These are phyloP conservation scores for Echinops telfairi DNA, from an alignment of 2,113 vertebrate species.

Conservation along the genomic window DNA sequence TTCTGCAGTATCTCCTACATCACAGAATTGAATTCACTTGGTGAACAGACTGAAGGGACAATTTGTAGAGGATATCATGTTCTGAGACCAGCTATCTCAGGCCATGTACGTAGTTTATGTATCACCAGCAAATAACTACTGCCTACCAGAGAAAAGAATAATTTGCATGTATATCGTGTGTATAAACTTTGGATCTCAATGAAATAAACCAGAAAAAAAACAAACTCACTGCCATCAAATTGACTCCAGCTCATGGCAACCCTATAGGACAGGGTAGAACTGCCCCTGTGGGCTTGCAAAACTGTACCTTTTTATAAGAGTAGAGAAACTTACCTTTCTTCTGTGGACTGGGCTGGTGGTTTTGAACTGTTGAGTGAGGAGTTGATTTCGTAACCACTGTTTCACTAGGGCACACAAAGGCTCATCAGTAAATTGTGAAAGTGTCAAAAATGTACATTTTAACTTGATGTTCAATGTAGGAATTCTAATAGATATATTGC, in stretches of 20 bases:
- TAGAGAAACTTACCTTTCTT: too few species aligned
- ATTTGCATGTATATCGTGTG: too few species aligned
- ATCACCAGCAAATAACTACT: background rate
- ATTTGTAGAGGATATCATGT: background rate
- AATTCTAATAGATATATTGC: background rate
- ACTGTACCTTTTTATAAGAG: background rate
- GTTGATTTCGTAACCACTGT: background rate
- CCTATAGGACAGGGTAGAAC: too few species aligned
- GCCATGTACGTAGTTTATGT: background rate
- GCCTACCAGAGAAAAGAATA: background rate
- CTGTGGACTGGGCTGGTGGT: too few species aligned
- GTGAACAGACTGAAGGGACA: background rate
- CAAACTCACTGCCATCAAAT: too few species aligned
- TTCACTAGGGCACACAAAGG: background rate
- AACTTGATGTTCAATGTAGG: background rate
- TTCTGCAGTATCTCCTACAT: background rate
- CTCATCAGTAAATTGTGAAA: background rate
- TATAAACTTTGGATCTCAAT: too few species aligned
- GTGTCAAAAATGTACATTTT: background rate
- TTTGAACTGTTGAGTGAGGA: background rate
- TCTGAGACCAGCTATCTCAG: background rate
- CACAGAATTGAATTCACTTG: background rate
- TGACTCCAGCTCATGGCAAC: too few species aligned
- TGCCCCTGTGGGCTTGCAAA: background rate
- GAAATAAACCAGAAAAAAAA: too few species aligned